phyloP scores from a whole-genome alignment of 2,113 vertebrate genomes.

The Semnornis frantzii region DNA sequence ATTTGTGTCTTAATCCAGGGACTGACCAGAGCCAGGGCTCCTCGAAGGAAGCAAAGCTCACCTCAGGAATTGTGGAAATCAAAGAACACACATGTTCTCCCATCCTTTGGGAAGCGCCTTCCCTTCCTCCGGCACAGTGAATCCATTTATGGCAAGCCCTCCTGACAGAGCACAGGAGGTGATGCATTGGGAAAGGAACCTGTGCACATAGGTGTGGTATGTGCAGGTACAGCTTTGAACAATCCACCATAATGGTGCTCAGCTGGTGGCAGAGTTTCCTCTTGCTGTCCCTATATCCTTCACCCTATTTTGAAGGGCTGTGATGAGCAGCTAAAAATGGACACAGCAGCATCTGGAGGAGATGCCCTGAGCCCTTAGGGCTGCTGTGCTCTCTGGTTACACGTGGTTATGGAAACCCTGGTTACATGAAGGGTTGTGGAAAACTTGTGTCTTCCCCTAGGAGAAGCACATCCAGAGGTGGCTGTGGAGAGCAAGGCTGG shows the following conservation, averaged over 20 bases:
- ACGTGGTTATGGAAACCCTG: too few species aligned
- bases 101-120: background rate
- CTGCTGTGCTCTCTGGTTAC: background rate
- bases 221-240: background rate
- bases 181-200: background rate
- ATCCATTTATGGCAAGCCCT: background rate
- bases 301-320: background rate
- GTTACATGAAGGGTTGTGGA: background rate
- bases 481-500: background rate
- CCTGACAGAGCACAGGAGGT: background rate
- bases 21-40: conserved; percentile 14
- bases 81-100: background rate
- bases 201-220: background rate
- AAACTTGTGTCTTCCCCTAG: background rate
- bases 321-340: background rate
- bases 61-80: background rate
- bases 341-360: background rate
- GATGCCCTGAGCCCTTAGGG: background rate
- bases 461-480: fast-evolving
- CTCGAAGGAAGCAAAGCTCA: background rate
- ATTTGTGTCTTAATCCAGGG: conserved; percentile 25
- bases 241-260: background rate
- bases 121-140: background rate
- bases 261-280: background rate
- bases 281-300: background rate